phyloP scores from a whole-genome alignment of 1,140 invertebrate species.

The Drosophila arizonae region DNA sequence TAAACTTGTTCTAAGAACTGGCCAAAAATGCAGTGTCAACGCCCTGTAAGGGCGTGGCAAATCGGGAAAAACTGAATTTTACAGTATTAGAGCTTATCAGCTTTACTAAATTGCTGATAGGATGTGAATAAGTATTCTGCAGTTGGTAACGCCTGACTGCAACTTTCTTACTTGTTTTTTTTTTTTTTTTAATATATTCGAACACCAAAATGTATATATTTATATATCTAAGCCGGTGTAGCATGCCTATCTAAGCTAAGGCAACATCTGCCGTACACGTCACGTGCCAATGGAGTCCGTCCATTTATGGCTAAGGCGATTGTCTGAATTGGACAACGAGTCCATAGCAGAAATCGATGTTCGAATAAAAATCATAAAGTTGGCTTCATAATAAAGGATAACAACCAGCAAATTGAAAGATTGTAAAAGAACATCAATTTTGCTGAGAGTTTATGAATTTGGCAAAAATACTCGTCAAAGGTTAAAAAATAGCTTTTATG shows the following conservation, averaged over 20 bases:
- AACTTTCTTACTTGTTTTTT: too few species aligned
- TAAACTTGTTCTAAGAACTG: too few species aligned
- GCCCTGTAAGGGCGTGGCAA: too few species aligned
- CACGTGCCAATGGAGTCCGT: conserved; percentile 56
- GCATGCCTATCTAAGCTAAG: conserved; percentile 4
- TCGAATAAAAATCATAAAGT: conserved; percentile 29
- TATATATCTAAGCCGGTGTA: conserved; percentile 4
- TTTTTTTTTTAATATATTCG: conserved; percentile 28
- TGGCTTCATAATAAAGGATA: conserved; percentile 31
- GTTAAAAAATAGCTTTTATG: conserved; percentile 2
- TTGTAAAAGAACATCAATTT: conserved; percentile 36
- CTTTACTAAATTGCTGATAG: too few species aligned
- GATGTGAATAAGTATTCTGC: too few species aligned
- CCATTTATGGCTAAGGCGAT: conserved; percentile 16
- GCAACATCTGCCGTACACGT: conserved; percentile 54
- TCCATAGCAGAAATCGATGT: conserved; percentile 21
- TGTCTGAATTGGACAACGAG: neutral
- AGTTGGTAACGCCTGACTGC: too few species aligned
- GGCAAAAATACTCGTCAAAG: conserved; percentile 11
- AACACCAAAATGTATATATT: conserved; percentile 8
- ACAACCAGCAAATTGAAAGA: conserved; percentile 47
- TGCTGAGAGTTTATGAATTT: conserved; percentile 33
- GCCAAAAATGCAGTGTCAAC: too few species aligned
- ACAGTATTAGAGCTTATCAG: too few species aligned
- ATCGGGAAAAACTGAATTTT: too few species aligned